These are phyloP conservation scores for Episyrphus balteatus DNA, from an alignment of 1,140 invertebrate species.

Conservation along the genomic window DNA sequence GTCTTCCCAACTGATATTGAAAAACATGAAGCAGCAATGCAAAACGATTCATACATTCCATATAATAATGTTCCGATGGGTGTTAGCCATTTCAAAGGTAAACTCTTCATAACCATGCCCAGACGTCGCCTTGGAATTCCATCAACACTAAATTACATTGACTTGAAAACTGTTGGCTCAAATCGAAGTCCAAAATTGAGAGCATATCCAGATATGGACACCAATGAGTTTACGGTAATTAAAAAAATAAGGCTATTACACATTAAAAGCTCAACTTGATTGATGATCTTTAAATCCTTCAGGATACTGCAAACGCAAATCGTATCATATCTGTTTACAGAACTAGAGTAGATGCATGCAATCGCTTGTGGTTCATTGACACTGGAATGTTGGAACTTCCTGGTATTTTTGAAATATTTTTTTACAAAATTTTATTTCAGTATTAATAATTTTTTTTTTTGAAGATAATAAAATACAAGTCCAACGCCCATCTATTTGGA, in stretches of 20 bases:
- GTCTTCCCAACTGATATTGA: too few relatives aligned
- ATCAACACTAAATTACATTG: slow-evolving; percentile 57
- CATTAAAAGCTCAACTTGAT: too few relatives aligned
- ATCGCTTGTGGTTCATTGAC: slow-evolving; percentile 61
- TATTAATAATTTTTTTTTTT: slow-evolving; percentile 10
- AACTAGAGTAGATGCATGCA: slow-evolving; percentile 51
- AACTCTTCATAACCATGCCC: slow-evolving; percentile 60
- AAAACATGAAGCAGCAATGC: too few relatives aligned
- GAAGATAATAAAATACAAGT: slow-evolving; percentile 46
- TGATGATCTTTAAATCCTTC: too few relatives aligned
- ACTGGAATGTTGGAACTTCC: slow-evolving; percentile 44
- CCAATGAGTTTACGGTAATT: slow-evolving; percentile 44
- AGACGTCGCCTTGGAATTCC: slow-evolving; percentile 53
- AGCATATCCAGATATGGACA: slow-evolving; percentile 50
- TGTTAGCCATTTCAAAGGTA: slow-evolving; percentile 49
- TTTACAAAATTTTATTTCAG: too few relatives aligned
- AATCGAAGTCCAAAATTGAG: slow-evolving; percentile 42
- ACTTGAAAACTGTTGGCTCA: slow-evolving; percentile 35
- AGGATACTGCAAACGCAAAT: not conserved
- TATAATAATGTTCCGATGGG: slow-evolving; percentile 66
- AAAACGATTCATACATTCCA: slow-evolving; percentile 27
- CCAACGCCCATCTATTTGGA: slow-evolving; percentile 48
- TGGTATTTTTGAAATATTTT: slow-evolving; percentile 6
- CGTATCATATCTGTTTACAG: slow-evolving; percentile 54
- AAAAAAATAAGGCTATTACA: too few relatives aligned